Evolutionary conservation across 2,888 invertebrate species (phyloP).

Genomic region (Lacanobia oleracea): DNA sequence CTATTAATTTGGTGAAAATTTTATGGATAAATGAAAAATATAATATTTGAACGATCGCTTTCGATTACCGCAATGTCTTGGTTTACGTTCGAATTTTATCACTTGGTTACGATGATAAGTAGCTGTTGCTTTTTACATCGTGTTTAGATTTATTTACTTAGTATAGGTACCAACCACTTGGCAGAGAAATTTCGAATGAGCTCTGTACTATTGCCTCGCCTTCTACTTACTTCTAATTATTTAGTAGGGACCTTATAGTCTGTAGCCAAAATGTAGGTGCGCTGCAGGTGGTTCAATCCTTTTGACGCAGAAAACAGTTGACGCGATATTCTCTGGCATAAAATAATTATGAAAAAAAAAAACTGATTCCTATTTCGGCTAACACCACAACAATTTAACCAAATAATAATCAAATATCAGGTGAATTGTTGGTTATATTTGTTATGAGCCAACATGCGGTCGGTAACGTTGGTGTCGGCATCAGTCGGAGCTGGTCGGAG

Average conservation of each 20-base stretch:
- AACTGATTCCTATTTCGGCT: slow-evolving; percentile 7
- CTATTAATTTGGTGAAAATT: slow-evolving; percentile 55
- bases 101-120: slow-evolving; percentile 30
- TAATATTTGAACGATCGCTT: slow-evolving; percentile 36
- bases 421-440: slow-evolving; percentile 51
- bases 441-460: slow-evolving; percentile 57
- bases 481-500: slow-evolving; percentile 21
- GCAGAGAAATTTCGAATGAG: not conserved
- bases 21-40: slow-evolving; percentile 41
- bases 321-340: not conserved
- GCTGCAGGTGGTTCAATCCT: not conserved
- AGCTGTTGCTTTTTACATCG: not conserved
- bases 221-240: slow-evolving; percentile 3
- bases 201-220: not conserved
- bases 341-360: slow-evolving; percentile 8
- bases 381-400: slow-evolving; percentile 23
- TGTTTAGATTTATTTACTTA: not conserved
- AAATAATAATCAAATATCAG: slow-evolving; percentile 48
- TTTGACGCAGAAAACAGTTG: not conserved
- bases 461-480: slow-evolving; percentile 29
- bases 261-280: not conserved
- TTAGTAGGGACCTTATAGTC: not conserved
- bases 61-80: slow-evolving; percentile 28
- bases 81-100: slow-evolving; percentile 45
- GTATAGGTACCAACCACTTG: too few species aligned